Percentiles rank a stretch among this genome's conserved stretches.
Evolutionary conservation across 53 echinoderm and acorn worm genomes (phyloP).

Genomic region (Stichopus horrens): DNA sequence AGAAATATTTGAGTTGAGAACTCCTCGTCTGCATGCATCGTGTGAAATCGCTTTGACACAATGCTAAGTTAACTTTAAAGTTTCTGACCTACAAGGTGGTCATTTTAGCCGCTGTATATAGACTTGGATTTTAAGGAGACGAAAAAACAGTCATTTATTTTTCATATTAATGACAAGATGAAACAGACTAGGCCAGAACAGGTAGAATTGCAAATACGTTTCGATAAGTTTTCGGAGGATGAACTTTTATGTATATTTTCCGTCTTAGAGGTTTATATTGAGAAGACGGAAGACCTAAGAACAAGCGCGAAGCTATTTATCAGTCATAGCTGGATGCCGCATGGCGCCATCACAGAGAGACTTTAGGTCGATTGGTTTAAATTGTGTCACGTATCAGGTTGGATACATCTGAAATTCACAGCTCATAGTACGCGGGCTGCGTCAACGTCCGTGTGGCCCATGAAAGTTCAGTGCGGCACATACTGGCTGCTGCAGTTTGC

Average conservation of each 20-base stretch:
- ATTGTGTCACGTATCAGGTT: constrained; percentile 32
- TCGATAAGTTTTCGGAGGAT: constrained; percentile 27
- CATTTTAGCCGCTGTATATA: constrained; percentile 37
- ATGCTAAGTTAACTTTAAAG: constrained; percentile 21
- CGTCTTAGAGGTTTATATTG: constrained; percentile 36
- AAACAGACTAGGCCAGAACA: constrained; percentile 48
- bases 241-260: constrained; percentile 35
- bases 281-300: constrained; percentile 29
- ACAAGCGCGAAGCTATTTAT: constrained; percentile 29
- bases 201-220: neutral
- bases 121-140: neutral
- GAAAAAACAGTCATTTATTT: constrained; percentile 29
- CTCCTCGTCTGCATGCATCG: constrained; percentile 31
- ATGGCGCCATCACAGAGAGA: constrained; percentile 39
- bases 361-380: constrained; percentile 49
- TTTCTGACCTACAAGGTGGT: constrained; percentile 39
- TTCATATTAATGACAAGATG: constrained; percentile 41
- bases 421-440: constrained; percentile 53
- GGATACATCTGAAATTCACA: too few species aligned
- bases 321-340: constrained; percentile 35
- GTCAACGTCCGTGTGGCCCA: constrained; percentile 40
- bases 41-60: constrained; percentile 12
- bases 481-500: constrained; percentile 36
- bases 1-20: constrained; percentile 45
- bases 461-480: constrained; percentile 39